Percentiles rank a stretch among this genome's conserved stretches.
phyloP scores from a whole-genome alignment of 2,888 invertebrate species.

The Arrhopalites spinosus region DNA sequence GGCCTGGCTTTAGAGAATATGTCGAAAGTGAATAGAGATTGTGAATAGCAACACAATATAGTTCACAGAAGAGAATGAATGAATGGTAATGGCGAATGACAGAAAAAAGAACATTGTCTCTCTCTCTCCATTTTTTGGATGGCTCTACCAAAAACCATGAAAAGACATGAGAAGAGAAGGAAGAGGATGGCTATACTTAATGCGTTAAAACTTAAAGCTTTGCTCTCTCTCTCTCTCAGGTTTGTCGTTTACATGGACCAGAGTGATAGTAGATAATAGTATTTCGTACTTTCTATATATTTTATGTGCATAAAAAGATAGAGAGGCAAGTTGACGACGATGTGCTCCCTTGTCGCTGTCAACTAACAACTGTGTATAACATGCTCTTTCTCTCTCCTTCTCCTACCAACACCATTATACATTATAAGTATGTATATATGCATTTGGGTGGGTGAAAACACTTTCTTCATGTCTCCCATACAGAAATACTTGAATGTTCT shows the following conservation, averaged over 20 bases:
- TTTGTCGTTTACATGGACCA: background rate
- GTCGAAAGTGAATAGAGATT: constrained; percentile 19
- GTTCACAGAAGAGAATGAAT: constrained; percentile 41
- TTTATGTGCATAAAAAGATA: too few species aligned
- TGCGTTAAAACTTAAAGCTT: background rate
- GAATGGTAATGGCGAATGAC: constrained; percentile 28
- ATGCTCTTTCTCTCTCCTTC: background rate
- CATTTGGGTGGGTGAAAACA: too few species aligned
- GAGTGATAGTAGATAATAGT: background rate
- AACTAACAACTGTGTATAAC: constrained; percentile 13
- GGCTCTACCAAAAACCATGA: constrained; percentile 9
- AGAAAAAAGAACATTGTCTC: constrained; percentile 29
- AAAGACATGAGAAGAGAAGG: constrained; percentile 25
- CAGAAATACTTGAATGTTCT: constrained; percentile 10
- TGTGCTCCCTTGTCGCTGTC: constrained; percentile 30
- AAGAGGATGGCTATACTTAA: constrained; percentile 14
- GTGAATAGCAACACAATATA: constrained; percentile 41
- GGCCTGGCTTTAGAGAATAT: background rate
- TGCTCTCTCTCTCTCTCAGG: background rate
- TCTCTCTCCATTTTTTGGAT: constrained; percentile 10
- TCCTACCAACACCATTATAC: too few species aligned
- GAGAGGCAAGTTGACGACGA: background rate
- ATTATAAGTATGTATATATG: too few species aligned
- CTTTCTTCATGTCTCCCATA: background rate
- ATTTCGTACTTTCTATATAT: too few species aligned